Percentiles rank a stretch among this genome's conserved stretches.
These are phyloP conservation scores for Scyliorhinus canicula DNA, from an alignment of 2,797 vertebrate genomes.

Conservation along the genomic window DNA sequence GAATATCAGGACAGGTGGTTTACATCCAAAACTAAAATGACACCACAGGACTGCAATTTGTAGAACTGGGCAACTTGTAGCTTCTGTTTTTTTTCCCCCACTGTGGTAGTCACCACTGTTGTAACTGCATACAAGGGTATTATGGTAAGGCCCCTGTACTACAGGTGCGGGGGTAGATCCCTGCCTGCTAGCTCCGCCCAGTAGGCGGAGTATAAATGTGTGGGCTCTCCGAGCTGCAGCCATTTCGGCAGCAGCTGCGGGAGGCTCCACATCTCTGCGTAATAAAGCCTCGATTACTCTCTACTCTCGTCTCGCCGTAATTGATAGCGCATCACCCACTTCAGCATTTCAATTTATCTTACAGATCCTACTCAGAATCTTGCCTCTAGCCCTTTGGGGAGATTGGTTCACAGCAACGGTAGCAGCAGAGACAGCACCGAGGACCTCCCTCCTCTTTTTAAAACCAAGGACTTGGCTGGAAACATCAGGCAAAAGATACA, in stretches of 20 bases:
- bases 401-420: slow-evolving; percentile 45
- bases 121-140: too few species aligned
- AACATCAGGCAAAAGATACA: slow-evolving; percentile 52
- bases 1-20: background rate
- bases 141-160: too few species aligned
- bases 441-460: slow-evolving; percentile 51
- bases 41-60: background rate
- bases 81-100: background rate
- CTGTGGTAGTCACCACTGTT: too few species aligned
- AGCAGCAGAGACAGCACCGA: slow-evolving; percentile 61
- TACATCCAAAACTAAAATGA: background rate
- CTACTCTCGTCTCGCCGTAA: too few species aligned
- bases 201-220: too few species aligned
- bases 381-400: slow-evolving; percentile 37
- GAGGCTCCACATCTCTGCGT: too few species aligned
- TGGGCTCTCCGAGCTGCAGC: too few species aligned
- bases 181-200: too few species aligned
- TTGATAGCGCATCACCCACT: too few species aligned
- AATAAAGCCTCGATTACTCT: too few species aligned
- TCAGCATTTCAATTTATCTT: background rate
- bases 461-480: slow-evolving; percentile 46
- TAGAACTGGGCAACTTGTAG: background rate
- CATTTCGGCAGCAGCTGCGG: too few species aligned
- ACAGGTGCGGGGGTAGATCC: too few species aligned
- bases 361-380: slow-evolving; percentile 45